These are phyloP conservation scores for Hydrolagus colliei DNA, from an alignment of 2,797 vertebrate genomes.

Conservation along the genomic window DNA sequence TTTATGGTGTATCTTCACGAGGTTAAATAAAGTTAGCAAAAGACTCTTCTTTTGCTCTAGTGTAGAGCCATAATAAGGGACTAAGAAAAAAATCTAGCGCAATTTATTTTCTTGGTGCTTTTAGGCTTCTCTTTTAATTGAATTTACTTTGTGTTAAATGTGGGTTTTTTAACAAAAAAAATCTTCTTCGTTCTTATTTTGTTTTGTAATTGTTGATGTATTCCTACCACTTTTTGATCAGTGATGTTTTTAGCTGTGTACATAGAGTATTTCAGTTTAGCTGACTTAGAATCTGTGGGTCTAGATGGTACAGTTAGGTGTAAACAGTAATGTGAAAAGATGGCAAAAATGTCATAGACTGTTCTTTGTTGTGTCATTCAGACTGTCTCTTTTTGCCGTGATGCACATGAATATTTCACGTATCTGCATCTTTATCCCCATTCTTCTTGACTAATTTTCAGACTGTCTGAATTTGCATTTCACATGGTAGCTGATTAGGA, in stretches of 20 bases:
- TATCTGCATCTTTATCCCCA: conserved; percentile 84
- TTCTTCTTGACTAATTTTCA: conserved; percentile 97
- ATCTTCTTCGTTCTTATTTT: conserved; percentile 37
- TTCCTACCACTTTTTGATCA: conserved; percentile 51
- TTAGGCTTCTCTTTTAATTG: conserved; percentile 6
- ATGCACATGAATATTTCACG: conserved; percentile 98
- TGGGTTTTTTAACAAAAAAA: neutral
- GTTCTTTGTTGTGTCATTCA: conserved; percentile 99
- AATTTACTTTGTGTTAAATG: neutral
- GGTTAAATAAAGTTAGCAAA: neutral
- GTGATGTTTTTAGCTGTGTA: conserved; percentile 47
- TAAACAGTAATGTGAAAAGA: conserved; percentile 88
- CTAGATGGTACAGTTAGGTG: conserved; percentile 78
- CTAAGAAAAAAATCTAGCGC: neutral
- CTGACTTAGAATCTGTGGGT: conserved; percentile 53
- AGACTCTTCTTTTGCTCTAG: neutral
- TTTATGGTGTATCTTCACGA: neutral
- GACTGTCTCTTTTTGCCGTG: conserved; percentile 66
- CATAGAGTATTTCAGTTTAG: conserved; percentile 50
- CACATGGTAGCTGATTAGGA: conserved; percentile 84
- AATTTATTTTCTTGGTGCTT: conserved; percentile 16
- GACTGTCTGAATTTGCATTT: conserved; percentile 97
- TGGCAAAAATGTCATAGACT: conserved; percentile 86
- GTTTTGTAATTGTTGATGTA: conserved; percentile 38
- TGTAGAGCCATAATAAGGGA: neutral